Evolutionary conservation across 2,888 invertebrate genomes (phyloP).

Genomic region (Lycaena phlaeas): DNA sequence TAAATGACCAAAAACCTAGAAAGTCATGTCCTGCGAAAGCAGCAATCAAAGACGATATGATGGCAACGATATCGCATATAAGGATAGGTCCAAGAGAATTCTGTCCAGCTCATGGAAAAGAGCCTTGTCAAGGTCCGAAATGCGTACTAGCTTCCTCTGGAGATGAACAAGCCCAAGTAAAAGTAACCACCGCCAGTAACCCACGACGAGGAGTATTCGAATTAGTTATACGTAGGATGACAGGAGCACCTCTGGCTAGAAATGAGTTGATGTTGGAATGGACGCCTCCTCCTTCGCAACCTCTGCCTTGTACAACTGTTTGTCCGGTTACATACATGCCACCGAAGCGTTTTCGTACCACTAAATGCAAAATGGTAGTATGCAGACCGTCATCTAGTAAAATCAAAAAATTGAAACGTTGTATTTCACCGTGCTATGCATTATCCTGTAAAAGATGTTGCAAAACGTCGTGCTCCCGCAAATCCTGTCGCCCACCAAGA

Average conservation of each 20-base stretch:
- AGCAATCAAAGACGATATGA: constrained; percentile 37
- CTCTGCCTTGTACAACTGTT: constrained; percentile 29
- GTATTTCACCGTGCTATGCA: constrained; percentile 23
- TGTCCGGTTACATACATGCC: constrained; percentile 26
- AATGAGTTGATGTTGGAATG: constrained; percentile 63
- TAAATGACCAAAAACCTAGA: background rate
- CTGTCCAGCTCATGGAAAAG: constrained; percentile 42
- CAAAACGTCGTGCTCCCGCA: constrained; percentile 25
- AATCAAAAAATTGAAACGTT: constrained; percentile 31
- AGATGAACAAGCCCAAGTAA: constrained; percentile 42
- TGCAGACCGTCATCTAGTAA: constrained; percentile 35
- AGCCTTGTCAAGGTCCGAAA: constrained; percentile 48
- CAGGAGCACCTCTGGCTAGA: constrained; percentile 52
- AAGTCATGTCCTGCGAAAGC: background rate
- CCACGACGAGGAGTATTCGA: constrained; percentile 61
- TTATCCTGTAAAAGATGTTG: constrained; percentile 27
- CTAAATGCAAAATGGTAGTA: constrained; percentile 41
- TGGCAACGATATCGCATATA: constrained; percentile 51
- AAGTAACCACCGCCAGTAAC: constrained; percentile 44
- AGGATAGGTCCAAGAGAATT: constrained; percentile 42
- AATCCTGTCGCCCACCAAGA: constrained; percentile 23
- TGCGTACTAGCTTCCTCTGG: constrained; percentile 35
- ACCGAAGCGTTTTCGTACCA: constrained; percentile 27
- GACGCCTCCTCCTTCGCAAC: constrained; percentile 48
- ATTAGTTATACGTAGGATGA: constrained; percentile 50